phyloP scores from a whole-genome alignment of 64 coral and sea anemone species.

The Pocillopora verrucosa region DNA sequence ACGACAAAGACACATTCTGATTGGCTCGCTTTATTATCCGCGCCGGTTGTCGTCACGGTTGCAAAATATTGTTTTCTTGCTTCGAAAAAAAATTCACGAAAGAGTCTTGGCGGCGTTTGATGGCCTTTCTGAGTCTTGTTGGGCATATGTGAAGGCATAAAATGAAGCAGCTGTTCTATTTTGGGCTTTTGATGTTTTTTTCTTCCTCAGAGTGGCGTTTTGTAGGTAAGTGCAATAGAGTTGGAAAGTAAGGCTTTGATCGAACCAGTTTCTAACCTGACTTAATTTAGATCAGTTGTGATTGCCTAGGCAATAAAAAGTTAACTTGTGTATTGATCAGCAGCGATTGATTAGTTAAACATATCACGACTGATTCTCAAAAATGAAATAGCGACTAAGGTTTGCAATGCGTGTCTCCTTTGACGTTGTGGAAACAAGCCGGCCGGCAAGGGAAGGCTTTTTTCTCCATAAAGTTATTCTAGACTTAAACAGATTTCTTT shows the following conservation, averaged over 20 bases:
- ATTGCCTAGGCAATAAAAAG: not conserved
- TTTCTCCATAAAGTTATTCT: too few relatives aligned
- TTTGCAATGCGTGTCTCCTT: too few relatives aligned
- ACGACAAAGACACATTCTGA: not conserved
- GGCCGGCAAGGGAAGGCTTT: too few relatives aligned
- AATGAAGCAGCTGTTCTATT: not conserved
- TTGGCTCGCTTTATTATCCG: not conserved
- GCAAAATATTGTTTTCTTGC: not conserved
- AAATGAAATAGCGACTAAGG: too few relatives aligned
- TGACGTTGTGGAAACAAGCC: too few relatives aligned
- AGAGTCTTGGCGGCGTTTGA: not conserved
- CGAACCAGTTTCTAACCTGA: not conserved
- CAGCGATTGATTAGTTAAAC: too few relatives aligned
- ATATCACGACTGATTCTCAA: too few relatives aligned
- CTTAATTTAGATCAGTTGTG: not conserved
- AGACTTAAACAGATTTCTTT: too few relatives aligned
- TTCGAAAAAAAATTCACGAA: not conserved
- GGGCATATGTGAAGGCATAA: not conserved
- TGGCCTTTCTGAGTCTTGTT: not conserved
- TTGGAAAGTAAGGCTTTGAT: not conserved
- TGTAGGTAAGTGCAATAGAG: conserved; percentile 31
- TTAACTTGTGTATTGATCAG: not conserved
- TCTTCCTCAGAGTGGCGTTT: conserved; percentile 39
- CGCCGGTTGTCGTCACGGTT: not conserved
- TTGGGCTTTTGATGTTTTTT: conserved; percentile 26